Conservation (phyloP, 2,797 vertebrate species). For the Sciurus carolinensis region DNA sequence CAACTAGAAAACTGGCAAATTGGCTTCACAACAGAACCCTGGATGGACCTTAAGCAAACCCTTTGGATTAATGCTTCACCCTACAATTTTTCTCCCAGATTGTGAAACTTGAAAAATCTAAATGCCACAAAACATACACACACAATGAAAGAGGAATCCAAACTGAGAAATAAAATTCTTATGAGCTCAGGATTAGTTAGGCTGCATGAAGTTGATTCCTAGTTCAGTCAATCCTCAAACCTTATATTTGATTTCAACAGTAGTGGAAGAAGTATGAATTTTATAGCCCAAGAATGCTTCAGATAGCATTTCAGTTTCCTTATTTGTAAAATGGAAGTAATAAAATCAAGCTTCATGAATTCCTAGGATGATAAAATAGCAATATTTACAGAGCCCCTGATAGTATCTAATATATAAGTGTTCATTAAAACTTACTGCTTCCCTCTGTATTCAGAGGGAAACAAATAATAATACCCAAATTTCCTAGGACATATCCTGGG, state of each 20-base stretch:
- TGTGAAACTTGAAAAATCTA: background rate
- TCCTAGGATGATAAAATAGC: constrained; percentile 6
- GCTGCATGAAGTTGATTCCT: background rate
- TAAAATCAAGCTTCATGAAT: background rate
- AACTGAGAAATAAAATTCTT: background rate
- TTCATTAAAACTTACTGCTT: background rate
- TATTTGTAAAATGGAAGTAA: constrained; percentile 16
- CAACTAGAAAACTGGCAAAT: background rate
- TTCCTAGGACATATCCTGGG: background rate
- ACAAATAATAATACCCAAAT: background rate
- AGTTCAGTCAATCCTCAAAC: background rate
- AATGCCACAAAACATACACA: background rate
- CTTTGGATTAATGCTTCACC: background rate
- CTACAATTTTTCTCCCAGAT: background rate
- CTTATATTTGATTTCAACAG: background rate
- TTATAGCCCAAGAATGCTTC: background rate
- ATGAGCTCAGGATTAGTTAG: background rate
- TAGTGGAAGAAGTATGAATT: background rate
- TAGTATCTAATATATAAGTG: background rate
- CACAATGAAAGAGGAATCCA: background rate
- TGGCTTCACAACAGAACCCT: background rate
- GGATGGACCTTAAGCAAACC: background rate
- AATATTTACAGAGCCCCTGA: constrained; percentile 38
- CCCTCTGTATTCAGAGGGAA: background rate
- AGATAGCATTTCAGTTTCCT: background rate